Evolutionary conservation across 2,113 vertebrate species (phyloP).

Genomic region (Notarius lentiginosus): DNA sequence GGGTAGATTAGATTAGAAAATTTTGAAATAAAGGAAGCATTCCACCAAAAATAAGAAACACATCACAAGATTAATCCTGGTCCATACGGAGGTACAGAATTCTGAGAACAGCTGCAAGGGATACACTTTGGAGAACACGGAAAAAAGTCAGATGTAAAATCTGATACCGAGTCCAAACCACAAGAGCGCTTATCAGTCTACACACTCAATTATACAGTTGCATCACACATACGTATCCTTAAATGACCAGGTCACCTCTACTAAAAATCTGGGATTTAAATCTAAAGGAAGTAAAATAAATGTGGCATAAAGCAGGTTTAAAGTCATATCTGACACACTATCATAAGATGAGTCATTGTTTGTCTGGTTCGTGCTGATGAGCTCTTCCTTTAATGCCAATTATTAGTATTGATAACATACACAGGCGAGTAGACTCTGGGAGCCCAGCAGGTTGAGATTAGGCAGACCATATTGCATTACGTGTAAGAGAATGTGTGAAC

Average conservation of each 20-base stretch:
- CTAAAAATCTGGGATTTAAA: neutral
- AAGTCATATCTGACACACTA: neutral
- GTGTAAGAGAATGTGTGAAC: neutral
- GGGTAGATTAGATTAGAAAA: neutral
- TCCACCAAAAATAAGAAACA: neutral
- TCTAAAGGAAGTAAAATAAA: neutral
- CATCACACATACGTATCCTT: neutral
- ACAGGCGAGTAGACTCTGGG: neutral
- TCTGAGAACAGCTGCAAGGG: constrained; percentile 39
- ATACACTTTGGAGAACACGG: neutral
- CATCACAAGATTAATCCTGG: neutral
- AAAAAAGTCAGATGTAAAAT: neutral
- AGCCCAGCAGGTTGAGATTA: neutral
- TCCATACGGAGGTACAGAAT: constrained; percentile 11
- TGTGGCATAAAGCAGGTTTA: neutral
- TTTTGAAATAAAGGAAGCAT: constrained; percentile 3
- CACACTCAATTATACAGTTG: neutral
- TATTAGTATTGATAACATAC: neutral
- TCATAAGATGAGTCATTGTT: neutral
- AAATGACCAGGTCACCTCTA: neutral
- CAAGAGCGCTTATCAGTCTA: constrained; percentile 6
- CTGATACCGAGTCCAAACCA: neutral
- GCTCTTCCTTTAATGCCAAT: neutral
- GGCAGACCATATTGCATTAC: neutral
- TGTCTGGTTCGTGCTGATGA: neutral